A percentile compares a stretch with the other conserved stretches of the same genome.
These are phyloP conservation scores for Ectropis crepuscularia DNA, from an alignment of 2,888 invertebrate species.

Conservation along the genomic window DNA sequence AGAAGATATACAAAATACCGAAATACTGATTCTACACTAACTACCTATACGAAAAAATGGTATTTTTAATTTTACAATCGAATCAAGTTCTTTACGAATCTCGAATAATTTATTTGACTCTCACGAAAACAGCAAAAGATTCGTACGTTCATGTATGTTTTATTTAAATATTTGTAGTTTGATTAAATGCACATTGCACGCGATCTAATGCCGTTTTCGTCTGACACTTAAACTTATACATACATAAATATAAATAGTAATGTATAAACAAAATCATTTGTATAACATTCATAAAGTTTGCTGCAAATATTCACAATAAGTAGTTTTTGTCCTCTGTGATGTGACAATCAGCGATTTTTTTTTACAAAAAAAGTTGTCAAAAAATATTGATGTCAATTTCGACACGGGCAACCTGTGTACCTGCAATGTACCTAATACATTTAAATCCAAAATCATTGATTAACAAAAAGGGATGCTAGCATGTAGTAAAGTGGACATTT, in stretches of 20 bases:
- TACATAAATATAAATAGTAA: constrained; percentile 36
- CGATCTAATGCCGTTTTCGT: constrained; percentile 66
- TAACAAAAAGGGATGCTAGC: no score
- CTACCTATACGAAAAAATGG: constrained; percentile 58
- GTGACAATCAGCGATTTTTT: constrained; percentile 55
- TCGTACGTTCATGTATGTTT: constrained; percentile 50
- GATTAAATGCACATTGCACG: constrained; percentile 62
- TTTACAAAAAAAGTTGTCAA: neutral
- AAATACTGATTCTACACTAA: constrained; percentile 79
- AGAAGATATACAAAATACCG: constrained; percentile 66
- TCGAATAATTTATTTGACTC: constrained; percentile 64
- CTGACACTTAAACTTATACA: constrained; percentile 58
- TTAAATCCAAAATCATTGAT: no score
- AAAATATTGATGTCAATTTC: neutral
- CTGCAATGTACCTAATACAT: no score
- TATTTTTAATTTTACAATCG: constrained; percentile 62
- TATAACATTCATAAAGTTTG: constrained; percentile 72
- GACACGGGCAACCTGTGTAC: no score
- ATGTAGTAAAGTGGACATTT: neutral
- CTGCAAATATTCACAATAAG: constrained; percentile 60
- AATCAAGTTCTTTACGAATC: constrained; percentile 61
- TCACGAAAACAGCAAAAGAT: constrained; percentile 67
- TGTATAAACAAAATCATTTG: constrained; percentile 70
- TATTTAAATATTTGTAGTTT: constrained; percentile 50
- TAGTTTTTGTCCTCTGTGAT: constrained; percentile 42